phyloP scores from a whole-genome alignment of 2,888 invertebrate genomes.

The Drosophila emarginata region DNA sequence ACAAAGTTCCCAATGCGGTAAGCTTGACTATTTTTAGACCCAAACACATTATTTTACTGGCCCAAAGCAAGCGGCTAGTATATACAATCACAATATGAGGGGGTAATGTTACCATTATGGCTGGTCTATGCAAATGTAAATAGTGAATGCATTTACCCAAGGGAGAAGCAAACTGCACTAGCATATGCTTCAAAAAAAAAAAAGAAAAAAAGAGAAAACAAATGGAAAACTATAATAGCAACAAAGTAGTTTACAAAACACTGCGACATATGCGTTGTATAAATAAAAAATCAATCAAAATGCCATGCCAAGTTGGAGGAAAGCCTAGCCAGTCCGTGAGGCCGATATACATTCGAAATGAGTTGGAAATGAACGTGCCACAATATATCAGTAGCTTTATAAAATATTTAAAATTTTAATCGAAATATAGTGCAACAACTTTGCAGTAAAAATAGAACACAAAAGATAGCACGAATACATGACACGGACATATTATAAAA shows the following conservation, averaged over 20 bases:
- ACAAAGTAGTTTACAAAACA: slow-evolving; percentile 39
- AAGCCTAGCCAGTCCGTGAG: slow-evolving; percentile 21
- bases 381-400: slow-evolving; percentile 46
- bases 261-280: slow-evolving; percentile 63
- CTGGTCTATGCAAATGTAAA: slow-evolving; percentile 62
- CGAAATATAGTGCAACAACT: slow-evolving; percentile 66
- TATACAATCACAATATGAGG: slow-evolving; percentile 14
- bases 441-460: slow-evolving; percentile 58
- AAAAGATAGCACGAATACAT: slow-evolving; percentile 45
- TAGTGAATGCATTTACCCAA: slow-evolving; percentile 54
- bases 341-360: slow-evolving; percentile 54
- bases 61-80: slow-evolving; percentile 55
- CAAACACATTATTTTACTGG: slow-evolving; percentile 47
- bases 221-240: slow-evolving; percentile 4
- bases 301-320: slow-evolving; percentile 11
- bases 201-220: slow-evolving; percentile 9
- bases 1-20: slow-evolving; percentile 27
- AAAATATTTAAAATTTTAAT: slow-evolving; percentile 75
- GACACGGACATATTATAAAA: background rate
- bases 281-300: slow-evolving; percentile 73
- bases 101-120: slow-evolving; percentile 27
- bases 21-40: slow-evolving; percentile 55
- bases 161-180: slow-evolving; percentile 38
- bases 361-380: slow-evolving; percentile 37
- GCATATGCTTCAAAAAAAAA: slow-evolving; percentile 59